Evolutionary conservation across 1,140 invertebrate genomes (phyloP).

Genomic region (Drosophila albomicans): DNA sequence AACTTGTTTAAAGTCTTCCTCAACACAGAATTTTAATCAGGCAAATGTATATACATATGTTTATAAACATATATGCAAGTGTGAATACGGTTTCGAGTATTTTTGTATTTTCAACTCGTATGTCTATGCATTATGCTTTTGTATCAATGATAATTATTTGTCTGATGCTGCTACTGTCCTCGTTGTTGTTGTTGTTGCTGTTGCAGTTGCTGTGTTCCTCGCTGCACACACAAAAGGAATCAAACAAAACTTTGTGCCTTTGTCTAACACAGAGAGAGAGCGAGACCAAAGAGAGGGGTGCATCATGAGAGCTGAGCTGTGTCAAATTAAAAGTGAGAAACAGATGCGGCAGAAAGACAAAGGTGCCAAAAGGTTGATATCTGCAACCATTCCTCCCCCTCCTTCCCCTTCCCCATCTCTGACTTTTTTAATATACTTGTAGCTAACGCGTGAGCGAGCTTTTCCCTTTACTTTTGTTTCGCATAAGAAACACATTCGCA

Average conservation of each 20-base stretch:
- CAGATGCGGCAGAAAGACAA: slow-evolving; percentile 75
- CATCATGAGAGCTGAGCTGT: slow-evolving; percentile 9
- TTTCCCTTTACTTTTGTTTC: slow-evolving; percentile 63
- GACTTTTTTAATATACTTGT: slow-evolving; percentile 70
- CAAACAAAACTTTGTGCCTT: slow-evolving; percentile 82
- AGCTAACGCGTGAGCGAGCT: slow-evolving; percentile 52
- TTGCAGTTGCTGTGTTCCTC: slow-evolving; percentile 45
- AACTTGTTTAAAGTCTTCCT: not conserved
- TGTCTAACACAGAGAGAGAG: slow-evolving; percentile 55
- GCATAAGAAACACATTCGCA: slow-evolving; percentile 1
- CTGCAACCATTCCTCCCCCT: not conserved
- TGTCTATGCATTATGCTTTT: slow-evolving; percentile 63
- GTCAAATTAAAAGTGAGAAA: slow-evolving; percentile 80
- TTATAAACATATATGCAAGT: slow-evolving; percentile 32
- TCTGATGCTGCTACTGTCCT: slow-evolving; percentile 13
- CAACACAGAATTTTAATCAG: slow-evolving; percentile 65
- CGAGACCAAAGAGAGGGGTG: too few species aligned
- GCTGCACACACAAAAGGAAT: slow-evolving; percentile 82
- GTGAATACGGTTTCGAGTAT: slow-evolving; percentile 23
- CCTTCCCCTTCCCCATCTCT: not conserved
- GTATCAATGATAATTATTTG: slow-evolving; percentile 83
- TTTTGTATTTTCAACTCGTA: slow-evolving; percentile 56
- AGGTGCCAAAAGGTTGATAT: slow-evolving; percentile 74
- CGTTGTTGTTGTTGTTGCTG: slow-evolving; percentile 31
- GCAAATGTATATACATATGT: slow-evolving; percentile 59